phyloP scores from a whole-genome alignment of 2,888 invertebrate genomes.

The Drosophila imparisetae region DNA sequence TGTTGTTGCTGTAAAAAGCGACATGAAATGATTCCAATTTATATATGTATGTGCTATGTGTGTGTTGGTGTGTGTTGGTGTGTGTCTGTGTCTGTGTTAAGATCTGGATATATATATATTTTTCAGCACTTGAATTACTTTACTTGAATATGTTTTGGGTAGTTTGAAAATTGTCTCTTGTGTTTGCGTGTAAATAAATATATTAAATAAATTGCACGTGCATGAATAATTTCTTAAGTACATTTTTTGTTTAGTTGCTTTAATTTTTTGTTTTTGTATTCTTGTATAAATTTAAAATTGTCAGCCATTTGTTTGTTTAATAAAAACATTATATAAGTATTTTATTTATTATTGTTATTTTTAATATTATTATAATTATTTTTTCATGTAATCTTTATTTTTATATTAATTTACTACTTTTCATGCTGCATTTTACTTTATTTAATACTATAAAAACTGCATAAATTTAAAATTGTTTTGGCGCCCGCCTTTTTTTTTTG shows the following conservation, averaged over 20 bases:
- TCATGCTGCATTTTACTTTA: conserved; percentile 28
- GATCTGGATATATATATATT: conserved; percentile 23
- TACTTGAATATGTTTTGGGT: conserved; percentile 10
- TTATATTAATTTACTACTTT: conserved; percentile 29
- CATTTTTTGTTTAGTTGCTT: conserved; percentile 24
- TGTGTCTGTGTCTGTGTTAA: conserved; percentile 26
- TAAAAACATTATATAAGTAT: conserved; percentile 70
- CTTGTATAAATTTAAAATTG: conserved; percentile 77
- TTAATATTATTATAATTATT: conserved; percentile 21
- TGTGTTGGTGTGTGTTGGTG: conserved; percentile 1
- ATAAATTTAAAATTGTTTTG: conserved; percentile 69
- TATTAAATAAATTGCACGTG: conserved; percentile 72
- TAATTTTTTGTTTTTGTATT: conserved; percentile 19
- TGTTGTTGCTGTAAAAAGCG: conserved; percentile 34
- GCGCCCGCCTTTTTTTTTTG: conserved; percentile 35
- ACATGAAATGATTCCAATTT: conserved; percentile 24
- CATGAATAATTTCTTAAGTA: conserved; percentile 75
- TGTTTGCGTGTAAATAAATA: conserved; percentile 52
- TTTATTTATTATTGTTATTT: conserved; percentile 23
- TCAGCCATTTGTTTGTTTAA: conserved; percentile 72
- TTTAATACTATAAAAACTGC: conserved; percentile 69
- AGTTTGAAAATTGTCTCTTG: conserved; percentile 13
- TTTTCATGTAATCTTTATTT: conserved; percentile 23
- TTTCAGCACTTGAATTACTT: conserved; percentile 21
- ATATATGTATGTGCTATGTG: conserved; percentile 9